phyloP scores from a whole-genome alignment of 2,888 invertebrate genomes.

The Vandiemenella viatica region DNA sequence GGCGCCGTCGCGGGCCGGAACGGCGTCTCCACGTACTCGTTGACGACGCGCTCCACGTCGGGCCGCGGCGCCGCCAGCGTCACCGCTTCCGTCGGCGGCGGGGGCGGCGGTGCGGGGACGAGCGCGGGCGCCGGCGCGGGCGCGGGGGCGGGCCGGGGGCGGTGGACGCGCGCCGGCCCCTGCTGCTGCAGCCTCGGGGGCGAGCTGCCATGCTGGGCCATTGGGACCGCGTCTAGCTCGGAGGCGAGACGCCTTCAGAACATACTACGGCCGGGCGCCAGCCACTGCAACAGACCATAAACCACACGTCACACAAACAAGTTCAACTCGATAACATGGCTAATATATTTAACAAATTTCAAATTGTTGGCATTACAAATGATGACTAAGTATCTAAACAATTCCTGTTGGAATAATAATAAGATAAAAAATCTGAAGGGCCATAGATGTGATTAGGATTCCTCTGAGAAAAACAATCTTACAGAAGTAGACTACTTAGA shows the following conservation, averaged over 20 bases:
- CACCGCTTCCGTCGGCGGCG: conserved; percentile 25
- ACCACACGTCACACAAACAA: too few relatives aligned
- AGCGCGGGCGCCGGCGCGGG: conserved; percentile 13
- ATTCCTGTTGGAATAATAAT: too few relatives aligned
- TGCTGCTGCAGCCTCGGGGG: conserved; percentile 33
- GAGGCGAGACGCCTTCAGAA: conserved; percentile 4
- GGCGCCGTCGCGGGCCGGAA: conserved; percentile 36
- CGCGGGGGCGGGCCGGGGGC: conserved; percentile 17
- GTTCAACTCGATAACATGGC: too few relatives aligned
- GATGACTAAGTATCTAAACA: too few relatives aligned
- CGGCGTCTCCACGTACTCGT: conserved; percentile 88
- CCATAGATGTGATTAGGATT: too few relatives aligned
- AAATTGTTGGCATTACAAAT: too few relatives aligned
- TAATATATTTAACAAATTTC: too few relatives aligned
- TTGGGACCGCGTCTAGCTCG: conserved; percentile 30
- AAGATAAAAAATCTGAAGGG: too few relatives aligned
- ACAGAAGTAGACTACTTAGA: too few relatives aligned
- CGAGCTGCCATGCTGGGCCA: conserved; percentile 9
- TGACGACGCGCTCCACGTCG: conserved; percentile 69
- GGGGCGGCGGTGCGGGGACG: conserved; percentile 20
- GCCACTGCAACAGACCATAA: background rate
- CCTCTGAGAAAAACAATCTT: too few relatives aligned
- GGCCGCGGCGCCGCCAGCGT: conserved; percentile 58
- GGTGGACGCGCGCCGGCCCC: conserved; percentile 29
- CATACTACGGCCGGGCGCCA: background rate